Base-by-base conservation (phyloP, 2,113 vertebrate species). In the Electrona antarctica region DNA sequence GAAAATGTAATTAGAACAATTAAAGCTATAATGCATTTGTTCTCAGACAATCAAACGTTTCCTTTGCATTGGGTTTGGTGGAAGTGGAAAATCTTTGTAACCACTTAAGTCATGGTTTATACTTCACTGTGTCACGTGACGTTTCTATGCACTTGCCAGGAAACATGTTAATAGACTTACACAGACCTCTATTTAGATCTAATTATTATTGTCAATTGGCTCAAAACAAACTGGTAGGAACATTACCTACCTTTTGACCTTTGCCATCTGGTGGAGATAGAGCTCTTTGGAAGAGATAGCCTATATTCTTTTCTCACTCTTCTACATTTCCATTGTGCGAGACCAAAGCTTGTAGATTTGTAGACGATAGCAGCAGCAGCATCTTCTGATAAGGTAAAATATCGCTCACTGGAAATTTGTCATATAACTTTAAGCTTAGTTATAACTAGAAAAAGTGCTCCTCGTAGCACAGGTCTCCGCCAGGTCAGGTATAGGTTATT, bases 201-300 rank as follows among this genome's bases (percentile, higher is more conserved):
- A 41, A 41, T 41, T 41, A 41, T 41, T 4, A 68, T 68, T 63
- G 64, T 68, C 48, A 70, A 58, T 41, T 50, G 63, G 11, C 50
- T 60, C 45, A 15, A 51, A 70, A 45, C 57, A 72, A 70, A 57
- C 6, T 52, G 64, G 8, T 5, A 48, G n/a, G 65, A 57, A 48
- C 41, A 60, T 72, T 73, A 10, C 68, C 46, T 21, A 61, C 51
- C 21, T 69, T 54, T 7, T 7, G 14, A 66, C 67, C 72, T 74
- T 67, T 69, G 55, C 64, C 54, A 76, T 69, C 79, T 79, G 65
- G 61, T 71, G 55, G 67, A 41, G 33, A 41, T 41, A 41, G 3
- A 41, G 21, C 33, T 41, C 33, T 41, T 41, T 63, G 56, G 45
- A 67, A 4, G 7, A 73, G 56, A 62, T 72, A 79, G 66, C 54